Evolutionary conservation across 2,113 vertebrate species (phyloP), one percentile per base, ranked within the genome.

Genomic region (Microcebus murinus): DNA sequence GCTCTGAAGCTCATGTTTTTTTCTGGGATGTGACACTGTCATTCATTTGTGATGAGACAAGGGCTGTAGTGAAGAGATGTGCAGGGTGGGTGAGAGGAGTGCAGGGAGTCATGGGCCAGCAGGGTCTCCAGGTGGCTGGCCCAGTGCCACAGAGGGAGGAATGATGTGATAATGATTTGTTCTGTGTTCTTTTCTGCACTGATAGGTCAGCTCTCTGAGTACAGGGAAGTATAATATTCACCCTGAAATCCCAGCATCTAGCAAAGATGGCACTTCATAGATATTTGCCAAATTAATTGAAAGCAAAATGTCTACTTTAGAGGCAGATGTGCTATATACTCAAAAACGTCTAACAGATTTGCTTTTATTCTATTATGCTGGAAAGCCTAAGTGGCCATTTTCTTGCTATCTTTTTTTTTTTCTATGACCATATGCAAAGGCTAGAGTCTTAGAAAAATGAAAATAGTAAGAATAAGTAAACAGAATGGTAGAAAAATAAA

Each of bases 351-450:
- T 48, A 52, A 59, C 14, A 48, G 67, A 70, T 34, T 81, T 71
- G 42, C 18, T 90, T 88, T 88, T 84, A 39, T 74, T 42, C 23
- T 57, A 63, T 92, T 42, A 71, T n/a, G 31, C 36, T 34, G 45
- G 31, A 74, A 90, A 85, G 63, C 25, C n/a, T 65, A 31, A 57
- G 63, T 2, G 17, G 25, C 34, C 27, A 20, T 50, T 84, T 89
- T 23, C 25, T 36, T 48, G 57, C 71, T 71, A 0, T 50, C 45
- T 55, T 55, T 59, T 27, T 42, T 42, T 92, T n/a, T 84, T 79
- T 52, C 42, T 79, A 20, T 65, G 14, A 34, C 36, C 23, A 23
- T 21, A 55, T 27, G 36, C 7, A 88, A 76, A 71, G 1, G 10
- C 57, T 50, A 79, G n/a, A 52, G 8, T 85, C 42, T 10, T 55